Evolutionary conservation across 2,797 vertebrate genomes (phyloP).

Genomic region (Poeciliopsis gracilis): DNA sequence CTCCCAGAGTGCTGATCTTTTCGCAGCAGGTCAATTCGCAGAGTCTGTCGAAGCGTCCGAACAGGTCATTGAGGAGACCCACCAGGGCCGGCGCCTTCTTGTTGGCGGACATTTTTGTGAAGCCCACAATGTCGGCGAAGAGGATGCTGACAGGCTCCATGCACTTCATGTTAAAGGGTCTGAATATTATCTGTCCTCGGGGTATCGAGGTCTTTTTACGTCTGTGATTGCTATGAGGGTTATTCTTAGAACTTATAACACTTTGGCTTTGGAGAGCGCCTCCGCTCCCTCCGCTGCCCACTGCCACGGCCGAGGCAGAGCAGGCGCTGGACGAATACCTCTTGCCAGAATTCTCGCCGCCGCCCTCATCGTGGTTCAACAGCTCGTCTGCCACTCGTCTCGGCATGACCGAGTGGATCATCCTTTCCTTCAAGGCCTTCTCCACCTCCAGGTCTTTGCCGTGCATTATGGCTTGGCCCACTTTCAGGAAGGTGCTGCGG

Average conservation of each 20-base stretch:
- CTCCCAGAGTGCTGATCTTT: constrained; percentile 97
- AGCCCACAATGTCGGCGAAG: constrained; percentile 97
- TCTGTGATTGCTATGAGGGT: constrained; percentile 79
- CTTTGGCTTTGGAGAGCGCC: constrained; percentile 58
- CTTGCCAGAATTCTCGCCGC: constrained; percentile 89
- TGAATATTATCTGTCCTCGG: constrained; percentile 91
- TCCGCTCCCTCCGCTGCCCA: constrained; percentile 53
- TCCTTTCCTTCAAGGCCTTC: constrained; percentile 97
- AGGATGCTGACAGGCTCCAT: constrained; percentile 95
- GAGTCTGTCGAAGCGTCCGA: constrained; percentile 94
- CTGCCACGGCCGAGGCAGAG: constrained; percentile 65
- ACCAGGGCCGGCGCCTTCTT: constrained; percentile 95
- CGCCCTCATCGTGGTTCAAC: constrained; percentile 95
- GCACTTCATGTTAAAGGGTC: constrained; percentile 98
- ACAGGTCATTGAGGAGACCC: constrained; percentile 95
- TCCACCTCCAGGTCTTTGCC: constrained; percentile 98
- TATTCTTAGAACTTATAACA: constrained; percentile 84
- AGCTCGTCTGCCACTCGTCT: constrained; percentile 93
- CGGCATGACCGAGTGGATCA: constrained; percentile 99
- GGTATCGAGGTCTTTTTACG: constrained; percentile 97
- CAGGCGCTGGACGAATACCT: constrained; percentile 89
- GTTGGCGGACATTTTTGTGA: constrained; percentile 98
- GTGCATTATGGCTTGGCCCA: constrained; percentile 98
- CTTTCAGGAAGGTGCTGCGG: constrained; percentile 96
- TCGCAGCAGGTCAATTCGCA: constrained; percentile 94